Conservation (phyloP, 1,140 invertebrate genomes). For the Pseudomyrmex gracilis region DNA sequence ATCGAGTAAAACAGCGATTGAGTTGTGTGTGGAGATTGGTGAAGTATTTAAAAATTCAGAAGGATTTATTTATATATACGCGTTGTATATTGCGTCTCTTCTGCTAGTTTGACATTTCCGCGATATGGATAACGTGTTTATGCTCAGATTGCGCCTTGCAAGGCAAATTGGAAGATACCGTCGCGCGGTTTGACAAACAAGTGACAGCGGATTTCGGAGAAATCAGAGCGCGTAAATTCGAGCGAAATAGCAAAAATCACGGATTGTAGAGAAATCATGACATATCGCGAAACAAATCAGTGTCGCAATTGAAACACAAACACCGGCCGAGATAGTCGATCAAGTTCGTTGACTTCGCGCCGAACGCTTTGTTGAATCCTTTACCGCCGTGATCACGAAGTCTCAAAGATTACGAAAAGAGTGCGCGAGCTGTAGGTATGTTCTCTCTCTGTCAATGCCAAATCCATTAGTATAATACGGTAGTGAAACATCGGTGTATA, state of each 20-base stretch:
- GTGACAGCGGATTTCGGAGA: background rate
- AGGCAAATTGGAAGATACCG: background rate
- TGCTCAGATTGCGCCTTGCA: background rate
- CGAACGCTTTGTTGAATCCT: constrained; percentile 14
- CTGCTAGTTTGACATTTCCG: no score
- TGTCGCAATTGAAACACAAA: constrained; percentile 39
- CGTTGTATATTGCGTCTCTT: no score
- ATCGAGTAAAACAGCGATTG: no score
- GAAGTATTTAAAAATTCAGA: no score
- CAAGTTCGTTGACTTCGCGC: constrained; percentile 53
- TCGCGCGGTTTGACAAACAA: constrained; percentile 6
- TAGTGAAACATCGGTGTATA: constrained; percentile 9
- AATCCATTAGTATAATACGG: constrained; percentile 1
- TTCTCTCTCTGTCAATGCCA: constrained; percentile 56
- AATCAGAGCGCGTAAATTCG: background rate
- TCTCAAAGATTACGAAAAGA: background rate
- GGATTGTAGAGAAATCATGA: background rate
- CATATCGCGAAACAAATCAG: background rate
- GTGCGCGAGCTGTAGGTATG: constrained; percentile 45
- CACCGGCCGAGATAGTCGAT: constrained; percentile 42
- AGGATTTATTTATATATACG: no score
- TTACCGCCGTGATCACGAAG: background rate
- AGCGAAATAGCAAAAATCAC: background rate
- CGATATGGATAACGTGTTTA: background rate
- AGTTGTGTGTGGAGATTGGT: no score